Base-by-base conservation (phyloP, 2,888 invertebrate species). In the Tinea trinotella region DNA sequence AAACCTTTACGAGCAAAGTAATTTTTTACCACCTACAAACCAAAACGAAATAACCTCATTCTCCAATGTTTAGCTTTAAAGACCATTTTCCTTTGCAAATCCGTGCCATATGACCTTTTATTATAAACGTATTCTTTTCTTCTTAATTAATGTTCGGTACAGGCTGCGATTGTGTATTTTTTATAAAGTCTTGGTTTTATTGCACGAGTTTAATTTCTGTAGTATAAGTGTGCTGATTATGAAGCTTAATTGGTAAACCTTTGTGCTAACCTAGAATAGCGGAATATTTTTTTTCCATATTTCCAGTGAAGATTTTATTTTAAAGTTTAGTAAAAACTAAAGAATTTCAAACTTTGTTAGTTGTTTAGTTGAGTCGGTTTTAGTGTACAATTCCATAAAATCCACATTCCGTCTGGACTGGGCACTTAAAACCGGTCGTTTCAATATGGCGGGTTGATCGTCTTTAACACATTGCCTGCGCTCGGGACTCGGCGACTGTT, bases 131-230 rank as follows among this genome's bases (percentile, higher is more conserved):
- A 18, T 53, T 53, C 63, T 66, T 67, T 74, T 73, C 67, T 71
- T 74, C 76, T 71, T 81, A 80, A 82, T 82, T 77, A 80, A 78
- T 76, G 78, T 79, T 78, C 74, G 72, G 73, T 72, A 67, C 68
- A 74, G 77, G 71, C 74, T 73, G 63, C 68, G 70, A 72, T 77
- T 82, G 73, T 79, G 62, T 75, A 66, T 75, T 77, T 77, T 78
- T 75, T 76, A 63, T 73, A 61, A 19, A 17, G 7, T 50, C 24
- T 22, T 50, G 24, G 24, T 22, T 13, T 50, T 50, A 12, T 74
- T 72, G 70, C 68, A 63, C 63, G 69, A 71, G 70, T 71, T 77
- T 74, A 74, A 78, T 79, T 78, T 75, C 71, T 76, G 72, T 74
- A 71, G 71, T 76, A 71, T 74, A 73, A 76, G 71, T 71, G 71